Percentiles rank a stretch among this genome's conserved stretches.
Conservation (phyloP, 64 coral and sea anemone species). For the Porites lutea region DNA sequence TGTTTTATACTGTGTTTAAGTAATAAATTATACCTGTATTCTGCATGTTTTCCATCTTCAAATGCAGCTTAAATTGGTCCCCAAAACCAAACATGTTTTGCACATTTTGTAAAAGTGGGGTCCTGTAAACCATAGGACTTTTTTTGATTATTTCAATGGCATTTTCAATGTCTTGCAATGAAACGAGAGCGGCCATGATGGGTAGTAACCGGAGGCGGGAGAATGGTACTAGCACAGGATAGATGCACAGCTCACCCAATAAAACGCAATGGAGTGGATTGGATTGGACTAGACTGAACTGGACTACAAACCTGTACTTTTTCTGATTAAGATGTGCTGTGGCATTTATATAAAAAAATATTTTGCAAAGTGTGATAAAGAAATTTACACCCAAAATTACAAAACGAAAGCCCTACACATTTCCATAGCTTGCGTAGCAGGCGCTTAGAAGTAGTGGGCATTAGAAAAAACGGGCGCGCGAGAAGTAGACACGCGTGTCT, state of each 20-base stretch:
- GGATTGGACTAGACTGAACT: too few species aligned
- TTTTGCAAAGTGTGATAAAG: too few species aligned
- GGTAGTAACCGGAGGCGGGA: not conserved
- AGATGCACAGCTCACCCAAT: not conserved
- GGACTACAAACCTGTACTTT: too few species aligned
- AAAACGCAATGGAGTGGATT: not conserved
- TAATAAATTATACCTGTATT: conserved; percentile 71
- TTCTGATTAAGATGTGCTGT: too few species aligned
- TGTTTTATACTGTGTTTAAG: too few species aligned
- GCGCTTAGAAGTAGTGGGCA: too few species aligned
- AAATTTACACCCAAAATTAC: too few species aligned
- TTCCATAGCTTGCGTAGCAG: too few species aligned
- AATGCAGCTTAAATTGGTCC: conserved; percentile 42
- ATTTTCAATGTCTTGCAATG: conserved; percentile 22
- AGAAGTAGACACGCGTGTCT: too few species aligned
- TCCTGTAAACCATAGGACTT: conserved; percentile 64
- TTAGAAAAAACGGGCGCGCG: too few species aligned
- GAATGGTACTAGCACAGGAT: not conserved
- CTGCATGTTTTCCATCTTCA: conserved; percentile 85
- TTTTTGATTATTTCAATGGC: conserved; percentile 26
- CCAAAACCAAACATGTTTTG: conserved; percentile 57
- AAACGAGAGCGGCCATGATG: conserved; percentile 35
- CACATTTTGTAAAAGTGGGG: conserved; percentile 66
- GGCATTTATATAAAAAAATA: too few species aligned
- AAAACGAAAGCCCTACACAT: too few species aligned